Base-by-base conservation (phyloP, 2,888 invertebrate species). In the Napeogenes inachia region DNA sequence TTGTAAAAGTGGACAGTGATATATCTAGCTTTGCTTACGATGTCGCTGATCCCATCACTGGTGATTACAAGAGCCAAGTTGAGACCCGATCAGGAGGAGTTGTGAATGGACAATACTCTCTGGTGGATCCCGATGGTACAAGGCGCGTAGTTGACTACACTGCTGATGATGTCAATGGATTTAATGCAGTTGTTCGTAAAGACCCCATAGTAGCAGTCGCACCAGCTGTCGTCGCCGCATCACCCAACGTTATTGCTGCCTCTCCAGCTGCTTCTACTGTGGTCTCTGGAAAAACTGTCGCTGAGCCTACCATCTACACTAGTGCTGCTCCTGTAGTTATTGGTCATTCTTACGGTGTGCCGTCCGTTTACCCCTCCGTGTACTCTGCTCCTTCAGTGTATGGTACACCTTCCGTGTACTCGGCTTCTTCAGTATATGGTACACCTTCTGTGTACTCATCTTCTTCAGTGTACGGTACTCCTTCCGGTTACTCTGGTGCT, bases 1-100 rank as follows among this genome's bases (percentile, higher is more conserved):
- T 91, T 68, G 90, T 85, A 72, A 87, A 84, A 75, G 90, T 87
- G 76, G 91, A 90, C 75, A 30, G n/a, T 8, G 73, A 71, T 63
- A 69, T 68, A 61, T 67, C 70, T 61, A 79, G 79, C 66, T 88
- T 79, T 74, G 79, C 81, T 2, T 89, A 89, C 67, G 83, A 82
- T 32, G 82, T 89, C 32, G 78, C 84, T 58, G 89, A 88, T 71
- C 74, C 79, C 56, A 70, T 82, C 66, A 88, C 87, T 55, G 86
- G 89, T 4, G 89, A 89, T 71, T 75, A 75, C 65, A 87, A 88
- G 70, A 82, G 78, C 72, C 85, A 86, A 71, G 75, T 76, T 21
- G 87, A 88, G 71, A 74, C 76, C 59, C 81, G 87, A 63, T 71
- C 72, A 60, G 87, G 87, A 46, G 84, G 84, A 67, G 73, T 75